Percentiles rank a stretch among this genome's conserved stretches.
Conservation (phyloP, 2,113 vertebrate species). For the Nannobrachium achirus region DNA sequence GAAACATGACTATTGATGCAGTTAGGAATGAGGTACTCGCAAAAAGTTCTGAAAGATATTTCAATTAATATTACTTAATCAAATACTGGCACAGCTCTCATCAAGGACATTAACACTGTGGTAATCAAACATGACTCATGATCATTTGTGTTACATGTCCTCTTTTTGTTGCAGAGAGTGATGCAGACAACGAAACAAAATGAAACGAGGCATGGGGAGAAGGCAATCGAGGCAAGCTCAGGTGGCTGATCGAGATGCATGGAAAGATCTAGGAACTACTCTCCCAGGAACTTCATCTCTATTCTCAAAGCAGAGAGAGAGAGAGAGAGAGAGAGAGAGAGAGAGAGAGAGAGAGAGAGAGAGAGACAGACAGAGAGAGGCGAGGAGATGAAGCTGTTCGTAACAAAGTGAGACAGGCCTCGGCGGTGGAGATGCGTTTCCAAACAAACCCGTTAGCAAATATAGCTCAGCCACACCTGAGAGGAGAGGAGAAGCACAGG, state of each 20-base stretch:
- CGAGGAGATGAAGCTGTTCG: conserved; percentile 40
- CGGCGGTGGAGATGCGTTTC: conserved; percentile 42
- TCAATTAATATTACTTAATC: no score
- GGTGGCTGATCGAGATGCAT: conserved; percentile 49
- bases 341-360: background rate
- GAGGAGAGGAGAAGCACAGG: conserved; percentile 10
- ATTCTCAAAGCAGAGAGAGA: background rate
- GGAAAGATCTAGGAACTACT: conserved; percentile 35
- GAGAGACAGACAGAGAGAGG: no score
- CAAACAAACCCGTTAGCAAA: conserved; percentile 66
- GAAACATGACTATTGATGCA: no score
- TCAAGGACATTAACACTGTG: no score
- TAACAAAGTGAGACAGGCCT: conserved; percentile 55
- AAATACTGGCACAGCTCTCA: no score
- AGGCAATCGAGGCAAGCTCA: conserved; percentile 53
- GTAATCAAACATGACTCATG: no score
- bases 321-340: background rate
- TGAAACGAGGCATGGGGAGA: conserved; percentile 5
- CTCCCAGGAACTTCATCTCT: conserved; percentile 9
- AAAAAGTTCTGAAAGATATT: no score
- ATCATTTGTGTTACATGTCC: no score
- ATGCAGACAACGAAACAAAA: no score
- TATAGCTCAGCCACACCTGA: conserved; percentile 36
- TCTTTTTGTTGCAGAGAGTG: no score
- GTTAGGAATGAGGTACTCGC: no score